Evolutionary conservation across 2,797 vertebrate genomes (phyloP), one percentile per base, ranked within the genome.

Genomic region (Centropyge bicolor): DNA sequence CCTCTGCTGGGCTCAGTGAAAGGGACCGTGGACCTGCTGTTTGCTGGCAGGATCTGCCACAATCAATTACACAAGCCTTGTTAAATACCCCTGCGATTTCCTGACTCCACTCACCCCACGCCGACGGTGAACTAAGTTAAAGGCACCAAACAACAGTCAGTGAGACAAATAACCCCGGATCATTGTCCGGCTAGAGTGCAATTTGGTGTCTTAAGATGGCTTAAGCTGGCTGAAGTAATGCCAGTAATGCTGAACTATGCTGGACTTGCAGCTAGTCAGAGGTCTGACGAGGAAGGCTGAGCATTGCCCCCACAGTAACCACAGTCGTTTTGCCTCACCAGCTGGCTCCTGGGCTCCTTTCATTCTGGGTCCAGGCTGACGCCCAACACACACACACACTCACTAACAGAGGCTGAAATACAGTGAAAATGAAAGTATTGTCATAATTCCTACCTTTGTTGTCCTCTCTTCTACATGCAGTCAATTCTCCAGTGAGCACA

Each of bases 61-160:
- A 95, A 95, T 88, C 94, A 90, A 95, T 96, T 95, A 95, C 90
- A 91, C 91, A 93, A 93, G 70, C 94, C 84, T 93, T 93, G 93
- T 92, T 93, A 92, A 92, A 92, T 92, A 89, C 84, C 89, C 86
- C 71, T 57, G 74, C 77, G 80, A 86, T 91, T 92, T 91, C 86
- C 89, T 88, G 90, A 82, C 89, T 87, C 66, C 55, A 24, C 74
- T 86, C 83, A 86, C 87, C 85, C 87, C 71, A 59, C 90, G 76
- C 77, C 60, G 61, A 87, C 56, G 49, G 49, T 49, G 76, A 84
- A 86, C 77, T 68, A 78, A 80, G 88, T 80, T 80, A 86, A 84
- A 87, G 72, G 68, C 88, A 78, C 68, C 71, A 86, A 91, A 84
- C 83, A 90, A 73, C 81, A 74, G 72, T 68, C 14, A 17, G 54